These are phyloP conservation scores for Hippoglossus hippoglossus DNA, from an alignment of 2,797 vertebrate species.

Conservation along the genomic window DNA sequence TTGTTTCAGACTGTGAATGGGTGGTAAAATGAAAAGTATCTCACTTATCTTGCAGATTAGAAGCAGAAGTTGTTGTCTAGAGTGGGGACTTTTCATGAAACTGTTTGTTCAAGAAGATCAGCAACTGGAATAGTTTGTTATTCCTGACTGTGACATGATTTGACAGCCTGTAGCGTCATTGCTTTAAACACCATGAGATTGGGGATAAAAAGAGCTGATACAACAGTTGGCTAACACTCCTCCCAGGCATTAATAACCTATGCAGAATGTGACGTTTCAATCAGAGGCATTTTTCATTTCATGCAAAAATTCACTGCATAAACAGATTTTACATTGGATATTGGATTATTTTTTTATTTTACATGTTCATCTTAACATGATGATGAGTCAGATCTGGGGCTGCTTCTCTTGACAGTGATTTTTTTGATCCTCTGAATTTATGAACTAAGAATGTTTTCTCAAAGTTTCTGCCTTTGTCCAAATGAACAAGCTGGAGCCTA, in stretches of 20 bases:
- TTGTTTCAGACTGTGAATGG: constrained; percentile 44
- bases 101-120: constrained; percentile 6
- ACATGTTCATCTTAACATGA: constrained; percentile 2
- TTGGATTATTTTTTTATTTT: not conserved
- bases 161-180: constrained; percentile 19
- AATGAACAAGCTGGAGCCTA: constrained; percentile 32
- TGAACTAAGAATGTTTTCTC: constrained; percentile 44
- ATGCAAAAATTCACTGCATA: constrained; percentile 23
- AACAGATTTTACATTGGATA: constrained; percentile 24
- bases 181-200: constrained; percentile 22
- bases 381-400: constrained; percentile 7
- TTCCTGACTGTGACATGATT: constrained; percentile 41
- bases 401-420: constrained; percentile 39
- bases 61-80: constrained; percentile 1
- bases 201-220: constrained; percentile 25
- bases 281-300: constrained; percentile 38
- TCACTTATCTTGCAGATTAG: constrained; percentile 21
- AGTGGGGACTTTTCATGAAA: constrained; percentile 11
- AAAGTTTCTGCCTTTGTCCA: constrained; percentile 21
- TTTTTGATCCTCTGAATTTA: constrained; percentile 17
- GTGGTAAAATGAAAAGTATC: constrained; percentile 33
- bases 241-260: constrained; percentile 56
- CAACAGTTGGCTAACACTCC: constrained; percentile 37
- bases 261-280: constrained; percentile 67
- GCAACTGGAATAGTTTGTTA: constrained; percentile 12